A percentile compares a stretch with the other conserved stretches of the same genome.
Evolutionary conservation across 2,888 invertebrate genomes (phyloP).

Genomic region (Drosophila infuscata): DNA sequence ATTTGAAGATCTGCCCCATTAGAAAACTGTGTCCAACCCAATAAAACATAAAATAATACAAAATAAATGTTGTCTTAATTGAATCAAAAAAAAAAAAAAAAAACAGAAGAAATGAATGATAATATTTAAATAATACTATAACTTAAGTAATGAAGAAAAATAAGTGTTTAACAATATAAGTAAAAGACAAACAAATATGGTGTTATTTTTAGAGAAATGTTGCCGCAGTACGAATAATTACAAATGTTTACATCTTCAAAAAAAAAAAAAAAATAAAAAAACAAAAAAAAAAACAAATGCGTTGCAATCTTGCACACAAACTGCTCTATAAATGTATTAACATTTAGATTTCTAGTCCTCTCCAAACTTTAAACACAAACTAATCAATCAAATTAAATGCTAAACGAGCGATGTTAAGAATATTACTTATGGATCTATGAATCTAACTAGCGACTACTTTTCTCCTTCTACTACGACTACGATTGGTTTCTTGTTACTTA

Average conservation of each 20-base stretch:
- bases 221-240: conserved; percentile 44
- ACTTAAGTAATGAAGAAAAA: conserved; percentile 9
- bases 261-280: not conserved
- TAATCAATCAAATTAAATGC: conserved; percentile 10
- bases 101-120: conserved; percentile 1
- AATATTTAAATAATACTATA: conserved; percentile 4
- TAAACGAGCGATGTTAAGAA: conserved; percentile 25
- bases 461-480: conserved; percentile 41
- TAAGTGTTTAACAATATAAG: conserved; percentile 21
- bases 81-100: conserved; percentile 10
- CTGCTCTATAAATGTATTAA: conserved; percentile 19
- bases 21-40: conserved; percentile 47
- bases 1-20: conserved; percentile 17
- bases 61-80: conserved; percentile 44
- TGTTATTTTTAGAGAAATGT: conserved; percentile 77
- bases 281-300: not conserved
- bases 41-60: conserved; percentile 36
- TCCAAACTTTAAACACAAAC: conserved; percentile 25
- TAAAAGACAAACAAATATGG: conserved; percentile 29
- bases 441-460: conserved; percentile 29
- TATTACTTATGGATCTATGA: conserved; percentile 20
- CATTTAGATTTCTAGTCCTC: conserved; percentile 29
- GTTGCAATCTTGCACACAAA: conserved; percentile 17
- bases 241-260: conserved; percentile 25
- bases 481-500: conserved; percentile 66